Percentiles rank a stretch among this genome's conserved stretches.
phyloP scores from a whole-genome alignment of 2,113 vertebrate genomes.

The Sapayoa aenigma region DNA sequence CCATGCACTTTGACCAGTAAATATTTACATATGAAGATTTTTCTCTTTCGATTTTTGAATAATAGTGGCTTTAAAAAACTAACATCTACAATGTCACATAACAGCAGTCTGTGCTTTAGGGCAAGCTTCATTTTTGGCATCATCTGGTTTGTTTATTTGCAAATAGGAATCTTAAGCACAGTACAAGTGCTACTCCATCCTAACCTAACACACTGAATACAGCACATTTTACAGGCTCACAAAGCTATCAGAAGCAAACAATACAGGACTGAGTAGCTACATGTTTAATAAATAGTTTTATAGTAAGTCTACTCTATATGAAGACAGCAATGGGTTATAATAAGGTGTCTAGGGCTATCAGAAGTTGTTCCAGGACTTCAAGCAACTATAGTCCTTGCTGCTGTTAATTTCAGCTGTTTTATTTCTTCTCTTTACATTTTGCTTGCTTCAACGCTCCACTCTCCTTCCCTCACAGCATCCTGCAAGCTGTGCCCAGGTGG shows the following conservation, averaged over 20 bases:
- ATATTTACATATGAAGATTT: neutral
- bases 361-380: neutral
- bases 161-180: neutral
- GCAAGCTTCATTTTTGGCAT: neutral
- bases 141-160: neutral
- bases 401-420: neutral
- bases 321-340: neutral
- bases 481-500: neutral
- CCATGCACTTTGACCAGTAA: neutral
- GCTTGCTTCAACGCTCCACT: neutral
- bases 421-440: neutral
- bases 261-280: neutral
- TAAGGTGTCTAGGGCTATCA: neutral
- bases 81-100: neutral
- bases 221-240: neutral
- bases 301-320: neutral
- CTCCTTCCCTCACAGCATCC: neutral
- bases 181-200: neutral
- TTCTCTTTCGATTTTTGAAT: neutral
- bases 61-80: neutral
- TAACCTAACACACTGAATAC: neutral
- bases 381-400: neutral
- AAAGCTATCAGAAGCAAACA: neutral
- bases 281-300: neutral
- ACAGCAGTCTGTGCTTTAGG: neutral